A percentile compares a stretch with the other conserved stretches of the same genome.
These are phyloP conservation scores for Actinernus sp. DNA, from an alignment of 92 coral and sea anemone genomes.

Conservation along the genomic window DNA sequence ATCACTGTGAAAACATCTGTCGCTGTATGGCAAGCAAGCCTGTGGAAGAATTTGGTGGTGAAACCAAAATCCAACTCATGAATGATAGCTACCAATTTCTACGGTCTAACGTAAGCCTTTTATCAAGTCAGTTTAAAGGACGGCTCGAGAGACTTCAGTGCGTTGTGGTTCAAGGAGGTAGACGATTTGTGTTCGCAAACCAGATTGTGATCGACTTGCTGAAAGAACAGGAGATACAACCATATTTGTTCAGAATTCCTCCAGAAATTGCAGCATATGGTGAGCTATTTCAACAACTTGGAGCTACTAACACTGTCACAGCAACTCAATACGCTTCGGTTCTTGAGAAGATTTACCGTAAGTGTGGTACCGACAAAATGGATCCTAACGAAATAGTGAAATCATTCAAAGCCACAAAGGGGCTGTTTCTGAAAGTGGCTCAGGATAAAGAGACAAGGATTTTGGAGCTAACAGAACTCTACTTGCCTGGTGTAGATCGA, in stretches of 20 bases:
- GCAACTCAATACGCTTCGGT: constrained; percentile 75
- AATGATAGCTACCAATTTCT: constrained; percentile 53
- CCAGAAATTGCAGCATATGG: too few species aligned
- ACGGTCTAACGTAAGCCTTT: neutral
- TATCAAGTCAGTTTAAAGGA: neutral
- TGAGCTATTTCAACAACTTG: constrained; percentile 47
- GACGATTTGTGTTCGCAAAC: constrained; percentile 41
- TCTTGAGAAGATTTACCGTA: constrained; percentile 21
- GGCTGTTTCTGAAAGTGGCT: constrained; percentile 42
- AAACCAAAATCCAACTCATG: constrained; percentile 58
- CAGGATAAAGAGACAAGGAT: neutral
- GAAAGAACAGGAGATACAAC: constrained; percentile 31
- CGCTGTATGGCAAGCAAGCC: too few species aligned
- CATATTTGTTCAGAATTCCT: constrained; percentile 71
- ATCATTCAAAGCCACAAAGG: too few species aligned
- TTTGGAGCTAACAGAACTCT: constrained; percentile 5
- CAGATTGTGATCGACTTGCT: too few species aligned
- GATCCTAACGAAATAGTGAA: too few species aligned
- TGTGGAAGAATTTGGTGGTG: too few species aligned
- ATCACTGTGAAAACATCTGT: too few species aligned
- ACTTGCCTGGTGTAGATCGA: constrained; percentile 43
- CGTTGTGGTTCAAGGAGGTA: constrained; percentile 46
- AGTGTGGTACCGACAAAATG: neutral
- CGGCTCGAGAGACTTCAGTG: constrained; percentile 31
- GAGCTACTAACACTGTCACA: constrained; percentile 38